phyloP scores from a whole-genome alignment of 2,888 invertebrate species.

The Anoplius nigerrimus region DNA sequence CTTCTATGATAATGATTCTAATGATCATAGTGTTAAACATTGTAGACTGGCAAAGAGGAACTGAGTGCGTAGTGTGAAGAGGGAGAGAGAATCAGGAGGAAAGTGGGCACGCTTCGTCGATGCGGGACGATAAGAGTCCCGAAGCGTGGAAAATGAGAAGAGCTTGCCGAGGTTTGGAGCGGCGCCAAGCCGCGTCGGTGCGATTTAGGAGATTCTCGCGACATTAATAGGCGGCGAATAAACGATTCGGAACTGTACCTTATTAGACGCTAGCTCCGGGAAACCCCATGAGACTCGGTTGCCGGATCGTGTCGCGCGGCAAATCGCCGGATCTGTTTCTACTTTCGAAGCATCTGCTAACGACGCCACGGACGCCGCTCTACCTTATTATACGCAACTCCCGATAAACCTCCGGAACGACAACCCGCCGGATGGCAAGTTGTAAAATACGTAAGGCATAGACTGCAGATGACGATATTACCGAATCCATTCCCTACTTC shows the following conservation, averaged over 20 bases:
- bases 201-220: slow-evolving; percentile 4
- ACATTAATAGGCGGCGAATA: slow-evolving; percentile 12
- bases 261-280: slow-evolving; percentile 2
- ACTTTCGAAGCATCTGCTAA: neutral
- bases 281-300: neutral
- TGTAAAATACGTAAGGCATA: no score
- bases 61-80: neutral
- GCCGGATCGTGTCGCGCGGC: neutral
- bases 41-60: no score
- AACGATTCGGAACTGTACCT: neutral
- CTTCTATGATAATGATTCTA: no score
- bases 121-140: neutral
- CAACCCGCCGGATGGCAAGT: no score
- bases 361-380: no score
- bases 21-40: no score
- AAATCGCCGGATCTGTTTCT: neutral
- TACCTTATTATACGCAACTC: no score
- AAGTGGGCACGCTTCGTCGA: no score
- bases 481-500: no score
- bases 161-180: neutral
- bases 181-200: neutral
- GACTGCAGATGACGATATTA: no score
- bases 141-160: neutral
- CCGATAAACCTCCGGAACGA: no score
- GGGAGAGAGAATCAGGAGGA: neutral